Percentiles rank a stretch among this genome's conserved stretches.
Evolutionary conservation across 2,888 invertebrate genomes (phyloP).

Genomic region (Hydrotaea diabolus): DNA sequence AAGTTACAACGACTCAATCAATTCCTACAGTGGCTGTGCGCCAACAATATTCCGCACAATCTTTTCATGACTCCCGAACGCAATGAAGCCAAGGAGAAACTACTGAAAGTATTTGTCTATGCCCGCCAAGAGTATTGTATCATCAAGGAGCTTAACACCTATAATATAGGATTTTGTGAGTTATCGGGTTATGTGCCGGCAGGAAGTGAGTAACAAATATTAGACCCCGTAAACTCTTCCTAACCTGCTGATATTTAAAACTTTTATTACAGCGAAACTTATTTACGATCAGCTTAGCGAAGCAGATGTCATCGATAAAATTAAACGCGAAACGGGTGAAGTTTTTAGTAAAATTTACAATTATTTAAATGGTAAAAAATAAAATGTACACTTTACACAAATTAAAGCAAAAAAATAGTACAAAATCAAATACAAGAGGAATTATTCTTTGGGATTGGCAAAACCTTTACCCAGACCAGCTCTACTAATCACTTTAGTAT

Average conservation of each 20-base stretch:
- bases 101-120: constrained; percentile 85
- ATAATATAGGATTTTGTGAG: constrained; percentile 89
- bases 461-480: constrained; percentile 73
- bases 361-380: constrained; percentile 66
- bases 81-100: constrained; percentile 73
- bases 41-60: constrained; percentile 87
- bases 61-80: constrained; percentile 83
- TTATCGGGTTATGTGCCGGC: constrained; percentile 88
- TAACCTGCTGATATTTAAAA: background rate
- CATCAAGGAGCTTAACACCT: constrained; percentile 83
- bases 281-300: constrained; percentile 73
- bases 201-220: constrained; percentile 82
- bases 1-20: constrained; percentile 73
- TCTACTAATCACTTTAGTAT: constrained; percentile 72
- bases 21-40: constrained; percentile 83
- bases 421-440: background rate
- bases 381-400: constrained; percentile 31
- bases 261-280: constrained; percentile 69
- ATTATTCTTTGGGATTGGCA: constrained; percentile 57
- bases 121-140: constrained; percentile 83
- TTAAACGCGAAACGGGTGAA: constrained; percentile 73
- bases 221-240: background rate
- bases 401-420: background rate
- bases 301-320: constrained; percentile 71
- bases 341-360: constrained; percentile 73